phyloP scores from a whole-genome alignment of 30 jellyfish, hydroid and myxozoan species.

The Catostylus mosaicus region DNA sequence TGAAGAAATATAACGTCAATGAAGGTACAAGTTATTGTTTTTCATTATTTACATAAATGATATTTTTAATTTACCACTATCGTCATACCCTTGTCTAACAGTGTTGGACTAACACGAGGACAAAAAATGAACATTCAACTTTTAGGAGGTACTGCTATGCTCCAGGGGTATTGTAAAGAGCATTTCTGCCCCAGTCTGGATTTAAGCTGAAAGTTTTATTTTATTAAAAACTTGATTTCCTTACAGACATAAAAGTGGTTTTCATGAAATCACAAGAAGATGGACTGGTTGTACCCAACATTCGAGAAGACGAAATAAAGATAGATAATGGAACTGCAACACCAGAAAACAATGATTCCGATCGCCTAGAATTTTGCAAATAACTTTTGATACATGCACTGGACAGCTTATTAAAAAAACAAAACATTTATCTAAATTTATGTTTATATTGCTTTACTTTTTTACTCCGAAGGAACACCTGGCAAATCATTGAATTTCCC shows the following conservation, averaged over 20 bases:
- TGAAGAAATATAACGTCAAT: constrained; percentile 6
- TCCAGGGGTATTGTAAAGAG: not conserved
- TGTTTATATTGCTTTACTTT: too few species aligned
- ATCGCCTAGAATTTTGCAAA: too few species aligned
- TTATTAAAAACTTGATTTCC: not conserved
- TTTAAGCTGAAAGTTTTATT: not conserved
- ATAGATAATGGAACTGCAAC: too few species aligned
- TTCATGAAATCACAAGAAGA: not conserved
- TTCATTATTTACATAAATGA: not conserved
- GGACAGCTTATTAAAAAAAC: too few species aligned
- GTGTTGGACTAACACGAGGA: not conserved
- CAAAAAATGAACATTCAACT: too few species aligned
- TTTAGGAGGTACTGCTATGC: not conserved
- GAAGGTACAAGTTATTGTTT: constrained; percentile 1
- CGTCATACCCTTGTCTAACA: not conserved
- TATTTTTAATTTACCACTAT: not conserved
- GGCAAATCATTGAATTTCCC: too few species aligned
- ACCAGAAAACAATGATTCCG: too few species aligned
- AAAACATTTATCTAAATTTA: too few species aligned
- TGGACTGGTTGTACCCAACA: not conserved
- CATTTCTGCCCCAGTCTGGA: not conserved
- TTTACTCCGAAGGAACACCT: too few species aligned
- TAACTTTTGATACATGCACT: too few species aligned
- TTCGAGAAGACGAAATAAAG: constrained; percentile 3
- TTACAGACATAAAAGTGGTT: not conserved